Base-by-base conservation (phyloP, 2,113 vertebrate species). In the Felis catus region DNA sequence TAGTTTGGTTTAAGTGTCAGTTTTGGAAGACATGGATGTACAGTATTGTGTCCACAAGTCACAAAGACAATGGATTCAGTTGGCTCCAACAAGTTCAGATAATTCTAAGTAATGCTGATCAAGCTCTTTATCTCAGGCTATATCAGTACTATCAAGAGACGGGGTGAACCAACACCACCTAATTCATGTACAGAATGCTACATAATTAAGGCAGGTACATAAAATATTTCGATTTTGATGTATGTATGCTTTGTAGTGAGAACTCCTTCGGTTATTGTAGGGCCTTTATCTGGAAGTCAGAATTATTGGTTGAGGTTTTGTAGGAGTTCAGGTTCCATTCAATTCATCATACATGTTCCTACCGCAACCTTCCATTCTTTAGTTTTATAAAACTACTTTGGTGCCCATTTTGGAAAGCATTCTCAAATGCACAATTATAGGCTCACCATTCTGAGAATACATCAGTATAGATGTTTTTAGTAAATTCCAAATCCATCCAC, bases 171-270 rank as follows among this genome's bases (percentile, higher is more conserved):
- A 36, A 25, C 11, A 10, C 18, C 71, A 33, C 1, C n/a, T 85
- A 16, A 39, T 29, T n/a, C 11, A 55, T 6, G 8, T n/a, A 16
- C 7, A 61, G n/a, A 80, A 45, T 61, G 66, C 58, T 48, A 71
- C 82, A 89, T 80, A 12, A 82, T 1, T 41, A 61, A 55, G 41
- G 6, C 36, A 84, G 39, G 39, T 41, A 12, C 19, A 36, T 53
- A 31, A 91, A 86, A 66, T 61, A 53, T 19, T 71, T 36, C 51
- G 13, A 10, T 33, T 39, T 14, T 66, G 51, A 51, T 48, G 13
- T 2, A 33, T 0, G 5, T 6, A 12, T 15, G 27, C 27, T 41
- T 0, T 10, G 7, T n/a, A 16, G 3, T 51, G 61, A 53, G 36
- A 33, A 65, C 23, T 15, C 31, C 4, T 2, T 21, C 61, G 41